Evolutionary conservation across 2,113 vertebrate species (phyloP).

Genomic region (Ochotona princeps): DNA sequence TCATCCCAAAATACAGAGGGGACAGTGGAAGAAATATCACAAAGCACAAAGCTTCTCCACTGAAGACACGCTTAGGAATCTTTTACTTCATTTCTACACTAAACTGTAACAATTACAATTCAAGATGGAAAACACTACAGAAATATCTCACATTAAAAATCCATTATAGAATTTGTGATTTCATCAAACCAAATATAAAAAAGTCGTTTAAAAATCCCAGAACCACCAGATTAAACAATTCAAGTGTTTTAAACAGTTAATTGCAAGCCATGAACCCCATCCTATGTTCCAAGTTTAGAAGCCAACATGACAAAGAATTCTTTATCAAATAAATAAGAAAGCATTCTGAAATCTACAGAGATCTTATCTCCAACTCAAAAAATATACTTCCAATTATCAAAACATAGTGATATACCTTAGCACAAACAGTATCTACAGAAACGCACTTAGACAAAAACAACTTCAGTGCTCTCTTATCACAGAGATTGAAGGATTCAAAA

Average conservation of each 20-base stretch:
- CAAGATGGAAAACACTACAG: conserved; percentile 38
- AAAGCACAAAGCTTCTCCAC: conserved; percentile 54
- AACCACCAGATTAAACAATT: conserved; percentile 52
- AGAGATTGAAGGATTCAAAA: conserved; percentile 35
- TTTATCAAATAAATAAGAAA: conserved; percentile 48
- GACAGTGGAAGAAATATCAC: conserved; percentile 42
- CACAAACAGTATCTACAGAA: not conserved
- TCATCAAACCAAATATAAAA: conserved; percentile 62
- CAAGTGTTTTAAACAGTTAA: conserved; percentile 27
- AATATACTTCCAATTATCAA: conserved; percentile 1
- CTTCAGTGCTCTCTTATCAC: conserved; percentile 43
- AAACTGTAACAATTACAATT: conserved; percentile 39
- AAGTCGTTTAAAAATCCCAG: conserved; percentile 17
- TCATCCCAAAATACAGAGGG: conserved; percentile 39
- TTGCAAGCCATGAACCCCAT: conserved; percentile 65
- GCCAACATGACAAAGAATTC: not conserved
- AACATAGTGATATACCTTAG: conserved; percentile 53
- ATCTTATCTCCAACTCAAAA: conserved; percentile 56
- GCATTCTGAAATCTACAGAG: conserved; percentile 7
- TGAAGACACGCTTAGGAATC: conserved; percentile 6
- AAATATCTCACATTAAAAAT: conserved; percentile 40
- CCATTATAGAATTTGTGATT: conserved; percentile 45
- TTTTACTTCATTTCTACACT: conserved; percentile 38
- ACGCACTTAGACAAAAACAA: conserved; percentile 34
- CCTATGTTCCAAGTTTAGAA: conserved; percentile 54